Percentiles rank a stretch among this genome's conserved stretches.
These are phyloP conservation scores for Centruroides sculpturatus DNA, from an alignment of 1,140 invertebrate species.

Conservation along the genomic window DNA sequence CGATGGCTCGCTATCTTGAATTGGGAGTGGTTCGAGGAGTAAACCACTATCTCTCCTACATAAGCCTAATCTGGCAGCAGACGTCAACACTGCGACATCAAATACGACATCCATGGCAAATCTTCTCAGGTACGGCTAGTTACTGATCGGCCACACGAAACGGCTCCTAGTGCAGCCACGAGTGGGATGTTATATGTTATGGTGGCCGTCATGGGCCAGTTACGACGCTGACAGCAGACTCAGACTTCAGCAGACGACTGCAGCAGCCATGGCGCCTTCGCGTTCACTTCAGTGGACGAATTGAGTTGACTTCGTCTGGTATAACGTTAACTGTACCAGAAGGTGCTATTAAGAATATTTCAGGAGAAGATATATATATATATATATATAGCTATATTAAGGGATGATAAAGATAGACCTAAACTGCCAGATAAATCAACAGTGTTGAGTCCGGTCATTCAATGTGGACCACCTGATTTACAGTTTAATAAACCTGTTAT, in stretches of 20 bases:
- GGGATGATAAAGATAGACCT: conserved; percentile 75
- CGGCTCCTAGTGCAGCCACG: background rate
- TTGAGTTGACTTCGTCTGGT: too few relatives aligned
- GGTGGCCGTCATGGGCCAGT: background rate
- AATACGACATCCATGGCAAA: too few relatives aligned
- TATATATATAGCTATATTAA: conserved; percentile 69
- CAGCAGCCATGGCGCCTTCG: background rate
- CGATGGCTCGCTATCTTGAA: background rate
- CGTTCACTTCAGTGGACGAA: too few relatives aligned
- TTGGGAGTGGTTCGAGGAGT: background rate
- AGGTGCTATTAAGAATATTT: conserved; percentile 57
- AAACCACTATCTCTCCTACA: background rate
- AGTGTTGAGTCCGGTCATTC: conserved; percentile 78
- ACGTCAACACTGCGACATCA: too few relatives aligned
- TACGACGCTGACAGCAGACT: background rate
- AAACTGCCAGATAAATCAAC: conserved; percentile 66
- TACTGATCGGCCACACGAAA: too few relatives aligned
- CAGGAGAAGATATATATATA: conserved; percentile 65
- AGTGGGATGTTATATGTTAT: background rate
- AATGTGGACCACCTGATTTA: conserved; percentile 62
- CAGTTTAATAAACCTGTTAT: conserved; percentile 76
- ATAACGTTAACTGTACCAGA: conserved; percentile 75
- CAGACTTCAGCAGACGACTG: background rate
- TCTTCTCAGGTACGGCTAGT: too few relatives aligned
- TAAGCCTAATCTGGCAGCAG: too few relatives aligned